phyloP scores from a whole-genome alignment of 2,113 vertebrate species.

The Penelope pileata region DNA sequence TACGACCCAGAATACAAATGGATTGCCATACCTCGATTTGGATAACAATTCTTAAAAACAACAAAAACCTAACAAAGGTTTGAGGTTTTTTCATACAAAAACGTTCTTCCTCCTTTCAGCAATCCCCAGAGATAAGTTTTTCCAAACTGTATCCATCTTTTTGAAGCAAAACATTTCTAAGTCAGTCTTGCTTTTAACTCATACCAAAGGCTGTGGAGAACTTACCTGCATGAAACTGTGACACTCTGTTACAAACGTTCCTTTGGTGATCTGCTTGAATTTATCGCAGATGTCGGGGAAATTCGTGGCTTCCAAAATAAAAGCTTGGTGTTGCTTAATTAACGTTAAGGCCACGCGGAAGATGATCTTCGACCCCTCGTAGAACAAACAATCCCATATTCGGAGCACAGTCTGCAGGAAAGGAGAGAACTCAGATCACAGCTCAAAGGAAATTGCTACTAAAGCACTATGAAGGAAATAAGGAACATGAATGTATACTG shows the following conservation, averaged over 20 bases:
- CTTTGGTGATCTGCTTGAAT: conserved; percentile 90
- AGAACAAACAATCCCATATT: conserved; percentile 96
- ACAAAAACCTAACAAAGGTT: not conserved
- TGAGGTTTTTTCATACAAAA: not conserved
- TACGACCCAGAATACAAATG: not conserved
- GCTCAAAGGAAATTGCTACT: not conserved
- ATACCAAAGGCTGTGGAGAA: not conserved
- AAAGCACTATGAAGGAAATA: not conserved
- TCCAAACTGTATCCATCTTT: not conserved
- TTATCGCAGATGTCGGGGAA: conserved; percentile 89
- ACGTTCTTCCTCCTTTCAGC: not conserved
- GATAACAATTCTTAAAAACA: not conserved
- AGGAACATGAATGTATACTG: not conserved
- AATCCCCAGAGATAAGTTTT: not conserved
- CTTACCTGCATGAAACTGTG: conserved; percentile 92
- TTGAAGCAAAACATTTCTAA: not conserved
- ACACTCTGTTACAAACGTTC: conserved; percentile 87
- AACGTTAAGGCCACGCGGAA: conserved; percentile 94
- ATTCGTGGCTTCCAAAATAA: conserved; percentile 85
- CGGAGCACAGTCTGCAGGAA: conserved; percentile 89
- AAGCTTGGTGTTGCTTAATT: conserved; percentile 87
- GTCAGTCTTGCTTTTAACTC: not conserved
- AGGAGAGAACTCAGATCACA: not conserved
- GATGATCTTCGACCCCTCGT: conserved; percentile 94
- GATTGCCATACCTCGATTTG: not conserved